Evolutionary conservation across 2,888 invertebrate species (phyloP).

Genomic region (Temnothorax rugatulus): DNA sequence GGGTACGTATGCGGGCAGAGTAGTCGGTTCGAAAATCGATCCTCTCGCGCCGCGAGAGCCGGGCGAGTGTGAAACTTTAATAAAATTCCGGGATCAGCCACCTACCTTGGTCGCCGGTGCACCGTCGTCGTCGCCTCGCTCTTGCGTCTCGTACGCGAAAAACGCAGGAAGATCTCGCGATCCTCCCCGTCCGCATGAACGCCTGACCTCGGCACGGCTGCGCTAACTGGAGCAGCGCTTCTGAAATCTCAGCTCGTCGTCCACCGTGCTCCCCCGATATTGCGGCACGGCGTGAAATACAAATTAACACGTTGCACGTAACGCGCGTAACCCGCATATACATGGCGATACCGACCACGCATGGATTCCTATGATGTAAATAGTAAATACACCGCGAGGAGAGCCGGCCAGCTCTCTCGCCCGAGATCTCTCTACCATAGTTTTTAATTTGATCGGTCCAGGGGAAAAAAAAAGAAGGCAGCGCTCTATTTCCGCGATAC

Average conservation of each 20-base stretch:
- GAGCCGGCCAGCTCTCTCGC: not conserved
- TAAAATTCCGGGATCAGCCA: slow-evolving; percentile 64
- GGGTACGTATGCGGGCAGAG: slow-evolving; percentile 43
- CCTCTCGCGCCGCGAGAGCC: slow-evolving; percentile 43
- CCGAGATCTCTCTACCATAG: not conserved
- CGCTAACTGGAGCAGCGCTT: slow-evolving; percentile 19
- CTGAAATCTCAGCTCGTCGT: slow-evolving; percentile 29
- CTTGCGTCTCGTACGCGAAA: slow-evolving; percentile 21
- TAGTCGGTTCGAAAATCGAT: slow-evolving; percentile 68
- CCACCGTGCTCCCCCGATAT: not conserved
- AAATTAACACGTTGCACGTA: slow-evolving; percentile 11
- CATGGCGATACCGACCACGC: not conserved
- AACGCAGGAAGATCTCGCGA: not conserved
- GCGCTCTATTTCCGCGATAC: slow-evolving; percentile 37
- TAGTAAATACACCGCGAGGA: not conserved
- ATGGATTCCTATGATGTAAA: not conserved
- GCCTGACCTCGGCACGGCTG: not conserved
- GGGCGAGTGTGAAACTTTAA: slow-evolving; percentile 71
- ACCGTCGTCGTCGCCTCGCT: slow-evolving; percentile 13
- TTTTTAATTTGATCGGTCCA: slow-evolving; percentile 32
- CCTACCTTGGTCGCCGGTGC: slow-evolving; percentile 21
- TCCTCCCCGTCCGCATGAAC: not conserved
- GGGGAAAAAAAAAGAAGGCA: not conserved
- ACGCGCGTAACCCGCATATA: not conserved
- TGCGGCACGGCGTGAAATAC: slow-evolving; percentile 1